Base-by-base conservation (phyloP, 2,888 invertebrate genomes). In the Lepidochrysops patricia region DNA sequence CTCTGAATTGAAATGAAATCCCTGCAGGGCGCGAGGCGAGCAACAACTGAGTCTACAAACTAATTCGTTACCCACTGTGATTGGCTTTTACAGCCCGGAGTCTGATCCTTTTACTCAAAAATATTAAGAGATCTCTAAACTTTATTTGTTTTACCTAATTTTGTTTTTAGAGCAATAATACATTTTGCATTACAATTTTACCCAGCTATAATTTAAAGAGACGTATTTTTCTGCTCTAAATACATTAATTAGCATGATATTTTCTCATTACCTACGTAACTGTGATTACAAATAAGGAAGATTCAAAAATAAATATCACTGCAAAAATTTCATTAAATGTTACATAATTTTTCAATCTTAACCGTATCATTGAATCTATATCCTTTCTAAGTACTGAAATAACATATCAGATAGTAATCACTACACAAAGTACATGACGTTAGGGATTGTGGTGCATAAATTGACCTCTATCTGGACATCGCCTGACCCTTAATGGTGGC, bases 361-460 rank as follows among this genome's bases (percentile, higher is more conserved):
- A 43, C 9, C 6, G 9, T 29, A 29, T 29, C 6, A 29, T 9
- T 29, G 9, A 29, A 43, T 43, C 43, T 43, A 19, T 43, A 19
- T 43, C 12, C 19, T 43, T 19, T 4, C 9, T 9, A 43, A 43
- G 43, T 43, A 43, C 23, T 43, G 23, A 43, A 43, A 43, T 19
- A 43, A 43, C 3, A 19, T 19, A 43, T 43, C 9, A 43, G 43
- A 83, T 82, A 82, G 79, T 68, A 67, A 83, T 82, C 80, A 75
- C 43, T 43, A 43, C 71, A 76, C 77, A 74, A 80, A 83, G 81
- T 78, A 83, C 75, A 75, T 71, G 72, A 70, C 75, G 62, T 65
- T 81, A 77, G 79, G 83, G 80, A 82, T 77, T 82, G 79, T 80
- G 82, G 78, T 84, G 83, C 80, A 85, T 84, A 84, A 87, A 84